These are phyloP conservation scores for Taxidea taxus DNA, from an alignment of 2,113 vertebrate species.

Conservation along the genomic window DNA sequence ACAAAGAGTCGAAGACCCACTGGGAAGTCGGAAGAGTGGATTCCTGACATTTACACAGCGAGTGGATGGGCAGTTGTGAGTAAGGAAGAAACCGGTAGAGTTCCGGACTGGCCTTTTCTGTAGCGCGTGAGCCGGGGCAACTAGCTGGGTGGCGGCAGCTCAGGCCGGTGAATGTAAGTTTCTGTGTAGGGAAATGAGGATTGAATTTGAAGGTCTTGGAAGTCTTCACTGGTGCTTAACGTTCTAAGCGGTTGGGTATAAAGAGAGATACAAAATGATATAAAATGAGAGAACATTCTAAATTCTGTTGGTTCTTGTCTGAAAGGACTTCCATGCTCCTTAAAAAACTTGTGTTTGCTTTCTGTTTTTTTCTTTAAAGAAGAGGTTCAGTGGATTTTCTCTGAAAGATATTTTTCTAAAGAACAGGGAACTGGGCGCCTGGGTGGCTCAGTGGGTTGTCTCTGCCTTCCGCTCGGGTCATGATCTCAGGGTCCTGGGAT, in stretches of 20 bases:
- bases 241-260: neutral
- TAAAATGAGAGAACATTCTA: conserved; percentile 1
- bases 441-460: too few species aligned
- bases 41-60: neutral
- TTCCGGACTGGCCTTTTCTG: neutral
- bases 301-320: neutral
- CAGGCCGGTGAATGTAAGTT: neutral
- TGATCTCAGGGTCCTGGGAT: too few species aligned
- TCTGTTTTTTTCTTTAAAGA: neutral
- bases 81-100: neutral
- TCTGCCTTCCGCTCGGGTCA: too few species aligned
- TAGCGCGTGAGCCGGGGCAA: neutral
- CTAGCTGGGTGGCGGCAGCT: neutral
- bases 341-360: neutral
- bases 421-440: neutral
- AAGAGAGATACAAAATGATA: too few species aligned
- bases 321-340: neutral
- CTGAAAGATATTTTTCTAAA: neutral
- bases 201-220: neutral
- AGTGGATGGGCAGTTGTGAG: neutral
- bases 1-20: neutral
- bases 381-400: neutral
- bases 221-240: neutral
- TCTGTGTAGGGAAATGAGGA: neutral
- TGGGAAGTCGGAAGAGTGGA: neutral